phyloP scores from a whole-genome alignment of 2,888 invertebrate genomes.

The Tinea semifulvella region DNA sequence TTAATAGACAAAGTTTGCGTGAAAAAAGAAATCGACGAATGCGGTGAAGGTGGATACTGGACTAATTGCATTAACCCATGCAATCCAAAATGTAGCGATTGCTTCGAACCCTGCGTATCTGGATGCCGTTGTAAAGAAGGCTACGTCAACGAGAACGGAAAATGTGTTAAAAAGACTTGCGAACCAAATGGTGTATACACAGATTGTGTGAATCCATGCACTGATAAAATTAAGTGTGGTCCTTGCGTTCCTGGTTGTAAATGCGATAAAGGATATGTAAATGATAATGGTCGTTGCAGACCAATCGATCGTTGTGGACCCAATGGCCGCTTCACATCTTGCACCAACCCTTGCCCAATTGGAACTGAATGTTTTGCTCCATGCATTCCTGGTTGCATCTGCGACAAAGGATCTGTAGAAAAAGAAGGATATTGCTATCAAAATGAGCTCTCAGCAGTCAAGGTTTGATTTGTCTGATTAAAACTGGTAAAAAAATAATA shows the following conservation, averaged over 20 bases:
- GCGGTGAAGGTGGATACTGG: background rate
- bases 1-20: background rate
- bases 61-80: background rate
- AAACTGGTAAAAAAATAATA: no score
- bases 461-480: no score
- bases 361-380: background rate
- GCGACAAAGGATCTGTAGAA: background rate
- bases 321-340: background rate
- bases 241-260: background rate
- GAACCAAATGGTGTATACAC: background rate
- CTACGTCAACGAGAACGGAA: background rate
- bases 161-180: background rate
- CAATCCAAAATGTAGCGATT: background rate
- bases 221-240: background rate
- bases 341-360: background rate
- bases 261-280: background rate
- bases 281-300: background rate
- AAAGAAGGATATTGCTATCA: background rate
- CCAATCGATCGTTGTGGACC: background rate
- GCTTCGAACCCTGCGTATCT: background rate
- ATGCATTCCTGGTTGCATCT: background rate
- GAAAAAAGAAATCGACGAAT: background rate
- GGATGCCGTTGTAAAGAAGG: background rate
- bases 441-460: no score
- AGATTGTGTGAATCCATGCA: background rate